phyloP scores from a whole-genome alignment of 2,797 vertebrate species.

The Poeciliopsis gracilis region DNA sequence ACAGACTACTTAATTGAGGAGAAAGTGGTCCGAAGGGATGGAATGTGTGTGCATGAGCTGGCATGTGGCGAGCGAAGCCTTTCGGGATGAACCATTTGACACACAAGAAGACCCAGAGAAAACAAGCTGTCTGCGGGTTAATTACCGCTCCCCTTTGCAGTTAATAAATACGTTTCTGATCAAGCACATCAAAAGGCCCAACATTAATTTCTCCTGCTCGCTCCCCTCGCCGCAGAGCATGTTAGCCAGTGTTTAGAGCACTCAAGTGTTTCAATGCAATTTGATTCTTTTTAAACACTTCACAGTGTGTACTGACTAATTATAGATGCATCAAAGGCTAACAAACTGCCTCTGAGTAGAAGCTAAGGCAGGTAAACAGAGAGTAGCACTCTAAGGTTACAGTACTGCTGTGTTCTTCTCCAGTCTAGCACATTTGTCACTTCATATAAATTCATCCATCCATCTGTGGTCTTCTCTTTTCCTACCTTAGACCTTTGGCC shows the following conservation, averaged over 20 bases:
- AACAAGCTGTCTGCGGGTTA: conserved; percentile 85
- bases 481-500: conserved; percentile 61
- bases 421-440: conserved; percentile 36
- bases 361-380: conserved; percentile 55
- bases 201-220: conserved; percentile 78
- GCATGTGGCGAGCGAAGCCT: conserved; percentile 58
- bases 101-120: conserved; percentile 81
- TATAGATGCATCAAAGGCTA: conserved; percentile 84
- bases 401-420: conserved; percentile 37
- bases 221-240: conserved; percentile 69
- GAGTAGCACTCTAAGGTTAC: conserved; percentile 56
- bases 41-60: conserved; percentile 56
- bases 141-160: conserved; percentile 82
- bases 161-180: conserved; percentile 88
- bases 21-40: conserved; percentile 74
- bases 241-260: conserved; percentile 73
- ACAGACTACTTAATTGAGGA: conserved; percentile 76
- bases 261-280: conserved; percentile 81
- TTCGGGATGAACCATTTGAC: conserved; percentile 81
- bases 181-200: conserved; percentile 81
- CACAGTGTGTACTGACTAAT: conserved; percentile 82
- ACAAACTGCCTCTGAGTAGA: conserved; percentile 81
- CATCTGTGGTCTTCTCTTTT: conserved; percentile 39
- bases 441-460: conserved; percentile 53
- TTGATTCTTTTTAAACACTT: conserved; percentile 82